Percentiles rank a stretch among this genome's conserved stretches.
Evolutionary conservation across 2,888 invertebrate species (phyloP).

Genomic region (Caenorhabditis sp.): DNA sequence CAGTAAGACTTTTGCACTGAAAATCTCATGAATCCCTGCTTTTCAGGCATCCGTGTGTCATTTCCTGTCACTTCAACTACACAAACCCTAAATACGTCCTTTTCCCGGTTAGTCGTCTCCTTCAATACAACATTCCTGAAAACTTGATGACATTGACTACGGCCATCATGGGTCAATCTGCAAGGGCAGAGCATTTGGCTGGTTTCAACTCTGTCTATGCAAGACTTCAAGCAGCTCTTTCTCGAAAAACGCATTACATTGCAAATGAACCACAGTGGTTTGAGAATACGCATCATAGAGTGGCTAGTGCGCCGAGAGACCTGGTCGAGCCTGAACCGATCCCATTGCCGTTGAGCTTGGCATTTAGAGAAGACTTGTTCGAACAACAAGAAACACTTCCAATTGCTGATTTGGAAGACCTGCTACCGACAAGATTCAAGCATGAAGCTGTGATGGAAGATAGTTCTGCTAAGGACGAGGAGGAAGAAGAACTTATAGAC

Average conservation of each 20-base stretch:
- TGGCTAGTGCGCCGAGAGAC: background rate
- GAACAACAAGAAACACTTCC: constrained; percentile 26
- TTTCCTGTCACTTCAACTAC: constrained; percentile 75
- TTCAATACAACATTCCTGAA: constrained; percentile 76
- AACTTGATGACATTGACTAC: constrained; percentile 69
- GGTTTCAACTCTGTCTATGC: constrained; percentile 64
- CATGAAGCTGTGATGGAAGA: background rate
- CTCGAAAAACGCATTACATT: constrained; percentile 59
- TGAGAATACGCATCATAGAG: constrained; percentile 46
- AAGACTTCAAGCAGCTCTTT: constrained; percentile 65
- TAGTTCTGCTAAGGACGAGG: constrained; percentile 8
- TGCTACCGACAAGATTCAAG: background rate
- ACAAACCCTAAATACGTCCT: constrained; percentile 68
- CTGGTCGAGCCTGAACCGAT: constrained; percentile 1
- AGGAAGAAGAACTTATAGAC: constrained; percentile 21
- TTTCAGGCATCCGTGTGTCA: constrained; percentile 73
- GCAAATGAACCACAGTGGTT: constrained; percentile 70
- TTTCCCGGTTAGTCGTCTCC: constrained; percentile 69
- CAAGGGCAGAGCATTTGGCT: constrained; percentile 50
- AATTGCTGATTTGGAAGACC: constrained; percentile 9
- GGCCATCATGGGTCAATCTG: constrained; percentile 37
- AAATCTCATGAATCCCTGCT: background rate
- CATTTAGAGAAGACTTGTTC: background rate
- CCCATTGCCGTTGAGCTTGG: constrained; percentile 8
- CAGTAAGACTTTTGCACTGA: constrained; percentile 50